phyloP scores from a whole-genome alignment of 2,113 vertebrate genomes.

The Pleuronectes platessa region DNA sequence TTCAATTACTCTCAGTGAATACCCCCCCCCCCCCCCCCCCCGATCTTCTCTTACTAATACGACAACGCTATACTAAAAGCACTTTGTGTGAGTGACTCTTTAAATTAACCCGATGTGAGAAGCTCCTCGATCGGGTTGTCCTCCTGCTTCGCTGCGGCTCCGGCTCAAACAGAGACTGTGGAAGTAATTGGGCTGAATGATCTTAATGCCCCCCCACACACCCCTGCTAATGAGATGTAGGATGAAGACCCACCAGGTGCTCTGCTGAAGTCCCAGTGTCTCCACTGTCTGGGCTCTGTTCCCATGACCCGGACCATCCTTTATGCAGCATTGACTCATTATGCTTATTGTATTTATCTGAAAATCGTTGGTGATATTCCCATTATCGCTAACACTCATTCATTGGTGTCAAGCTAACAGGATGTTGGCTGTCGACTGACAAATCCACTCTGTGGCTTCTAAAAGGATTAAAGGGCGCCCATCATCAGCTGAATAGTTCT shows the following conservation, averaged over 20 bases:
- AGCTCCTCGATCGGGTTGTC: conserved; percentile 50
- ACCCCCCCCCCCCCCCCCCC: background rate
- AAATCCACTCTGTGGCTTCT: conserved; percentile 31
- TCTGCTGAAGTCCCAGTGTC: conserved; percentile 34
- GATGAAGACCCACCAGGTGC: conserved; percentile 58
- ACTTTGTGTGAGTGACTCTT: conserved; percentile 43
- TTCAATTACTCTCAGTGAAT: conserved; percentile 14
- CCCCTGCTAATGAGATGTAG: conserved; percentile 69
- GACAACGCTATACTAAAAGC: background rate
- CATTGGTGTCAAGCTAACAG: conserved; percentile 21
- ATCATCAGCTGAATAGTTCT: conserved; percentile 15
- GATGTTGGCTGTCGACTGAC: conserved; percentile 13
- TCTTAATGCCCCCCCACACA: conserved; percentile 59
- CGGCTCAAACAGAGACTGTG: conserved; percentile 59
- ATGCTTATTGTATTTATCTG: conserved; percentile 20
- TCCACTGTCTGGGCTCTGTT: conserved; percentile 34
- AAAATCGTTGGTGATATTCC: conserved; percentile 35
- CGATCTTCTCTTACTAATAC: background rate
- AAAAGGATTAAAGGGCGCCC: conserved; percentile 33
- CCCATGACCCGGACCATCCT: conserved; percentile 47
- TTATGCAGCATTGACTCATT: conserved; percentile 21
- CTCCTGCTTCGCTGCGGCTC: conserved; percentile 60
- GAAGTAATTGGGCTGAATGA: conserved; percentile 79
- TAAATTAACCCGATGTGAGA: conserved; percentile 66
- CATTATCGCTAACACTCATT: conserved; percentile 16